Evolutionary conservation across 2,888 invertebrate species (phyloP).

Genomic region (Allolobophora icterica): DNA sequence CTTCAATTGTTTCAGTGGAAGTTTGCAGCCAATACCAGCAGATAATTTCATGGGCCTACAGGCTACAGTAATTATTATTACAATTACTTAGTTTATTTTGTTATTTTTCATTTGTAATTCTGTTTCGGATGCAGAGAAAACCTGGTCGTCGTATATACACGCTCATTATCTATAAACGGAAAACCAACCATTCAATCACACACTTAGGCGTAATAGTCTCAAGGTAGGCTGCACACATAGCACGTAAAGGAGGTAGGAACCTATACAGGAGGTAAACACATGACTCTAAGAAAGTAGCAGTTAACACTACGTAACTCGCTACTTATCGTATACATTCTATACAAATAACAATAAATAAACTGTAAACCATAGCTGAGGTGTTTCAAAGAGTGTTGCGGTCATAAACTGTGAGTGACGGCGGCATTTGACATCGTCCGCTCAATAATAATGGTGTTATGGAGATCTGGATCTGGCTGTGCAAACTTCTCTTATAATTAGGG

Average conservation of each 20-base stretch:
- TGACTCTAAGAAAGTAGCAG: background rate
- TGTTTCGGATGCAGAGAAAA: background rate
- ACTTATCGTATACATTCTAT: background rate
- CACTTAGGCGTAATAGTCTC: background rate
- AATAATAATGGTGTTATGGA: too few relatives aligned
- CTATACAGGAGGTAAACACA: slow-evolving; percentile 17
- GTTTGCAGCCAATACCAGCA: too few relatives aligned
- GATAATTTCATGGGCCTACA: too few relatives aligned
- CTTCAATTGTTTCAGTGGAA: too few relatives aligned
- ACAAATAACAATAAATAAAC: background rate
- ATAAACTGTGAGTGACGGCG: background rate
- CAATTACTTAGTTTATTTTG: too few relatives aligned
- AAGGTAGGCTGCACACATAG: background rate
- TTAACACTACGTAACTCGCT: background rate
- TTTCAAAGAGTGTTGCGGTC: background rate
- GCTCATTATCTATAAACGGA: background rate
- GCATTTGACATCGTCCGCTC: background rate
- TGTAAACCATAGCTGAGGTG: background rate
- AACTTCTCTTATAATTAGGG: background rate
- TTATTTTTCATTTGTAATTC: background rate
- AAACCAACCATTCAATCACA: background rate
- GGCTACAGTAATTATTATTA: too few relatives aligned
- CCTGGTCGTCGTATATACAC: background rate
- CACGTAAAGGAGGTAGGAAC: background rate
- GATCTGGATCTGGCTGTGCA: background rate